Evolutionary conservation across 2,113 vertebrate species (phyloP).

Genomic region (Semicossyphus pulcher): DNA sequence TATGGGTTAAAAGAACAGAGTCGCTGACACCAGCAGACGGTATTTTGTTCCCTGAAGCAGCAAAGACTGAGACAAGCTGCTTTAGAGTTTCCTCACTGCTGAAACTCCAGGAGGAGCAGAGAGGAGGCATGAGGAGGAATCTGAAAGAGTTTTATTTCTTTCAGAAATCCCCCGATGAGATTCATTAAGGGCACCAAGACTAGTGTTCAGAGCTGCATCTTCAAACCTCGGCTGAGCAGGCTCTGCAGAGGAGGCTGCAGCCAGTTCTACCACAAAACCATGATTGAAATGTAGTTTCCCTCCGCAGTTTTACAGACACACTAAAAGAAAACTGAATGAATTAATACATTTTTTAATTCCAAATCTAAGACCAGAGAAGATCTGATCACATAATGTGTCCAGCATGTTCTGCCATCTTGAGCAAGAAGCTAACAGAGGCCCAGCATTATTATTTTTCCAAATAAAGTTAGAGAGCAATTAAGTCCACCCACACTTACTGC

Average conservation of each 20-base stretch:
- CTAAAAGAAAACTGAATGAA: no score
- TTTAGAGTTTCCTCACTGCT: constrained; percentile 2
- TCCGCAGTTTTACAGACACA: no score
- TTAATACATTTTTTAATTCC: no score
- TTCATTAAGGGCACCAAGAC: neutral
- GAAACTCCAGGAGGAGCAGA: neutral
- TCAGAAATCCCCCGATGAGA: constrained; percentile 4
- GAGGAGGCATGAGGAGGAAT: constrained; percentile 4
- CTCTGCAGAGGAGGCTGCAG: neutral
- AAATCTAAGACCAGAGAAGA: no score
- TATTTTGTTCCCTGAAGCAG: constrained; percentile 19
- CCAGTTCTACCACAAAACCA: no score
- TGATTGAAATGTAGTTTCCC: no score
- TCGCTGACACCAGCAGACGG: constrained; percentile 14
- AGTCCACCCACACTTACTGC: no score
- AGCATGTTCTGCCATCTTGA: no score
- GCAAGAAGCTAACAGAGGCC: no score
- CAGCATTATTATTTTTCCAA: no score
- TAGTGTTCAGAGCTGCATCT: neutral
- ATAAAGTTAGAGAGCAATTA: no score
- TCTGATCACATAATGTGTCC: no score
- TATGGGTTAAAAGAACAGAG: constrained; percentile 16
- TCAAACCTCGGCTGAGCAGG: neutral
- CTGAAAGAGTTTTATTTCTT: constrained; percentile 12
- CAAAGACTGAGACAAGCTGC: constrained; percentile 25